Evolutionary conservation across 2,888 invertebrate species (phyloP).

Genomic region (Elegia similella): DNA sequence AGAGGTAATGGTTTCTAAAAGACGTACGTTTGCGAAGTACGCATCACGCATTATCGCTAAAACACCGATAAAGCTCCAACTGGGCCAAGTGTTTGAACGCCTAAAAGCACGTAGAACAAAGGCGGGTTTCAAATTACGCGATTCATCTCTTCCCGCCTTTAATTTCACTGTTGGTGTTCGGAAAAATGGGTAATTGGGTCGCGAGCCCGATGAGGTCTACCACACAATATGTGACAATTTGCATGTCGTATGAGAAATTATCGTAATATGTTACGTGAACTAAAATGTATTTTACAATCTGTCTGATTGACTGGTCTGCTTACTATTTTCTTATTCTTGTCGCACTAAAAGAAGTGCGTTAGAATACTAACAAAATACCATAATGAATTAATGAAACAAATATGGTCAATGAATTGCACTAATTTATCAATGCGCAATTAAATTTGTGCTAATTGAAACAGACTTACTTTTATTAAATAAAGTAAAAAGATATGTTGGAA

Average conservation of each 20-base stretch:
- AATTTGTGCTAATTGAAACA: too few species aligned
- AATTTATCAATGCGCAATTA: too few species aligned
- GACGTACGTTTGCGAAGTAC: slow-evolving; percentile 1
- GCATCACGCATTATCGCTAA: slow-evolving; percentile 18
- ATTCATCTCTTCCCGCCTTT: slow-evolving; percentile 61
- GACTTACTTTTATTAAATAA: too few species aligned
- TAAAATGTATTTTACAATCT: too few species aligned
- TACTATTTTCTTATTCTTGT: too few species aligned
- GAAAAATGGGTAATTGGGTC: slow-evolving; percentile 67
- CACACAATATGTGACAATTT: slow-evolving; percentile 28
- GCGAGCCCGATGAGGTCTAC: slow-evolving; percentile 23
- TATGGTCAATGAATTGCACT: too few species aligned
- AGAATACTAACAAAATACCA: too few species aligned
- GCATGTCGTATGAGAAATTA: not conserved
- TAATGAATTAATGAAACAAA: too few species aligned
- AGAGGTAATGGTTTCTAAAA: slow-evolving; percentile 1
- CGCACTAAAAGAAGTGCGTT: too few species aligned
- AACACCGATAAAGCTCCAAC: slow-evolving; percentile 41
- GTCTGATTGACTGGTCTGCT: too few species aligned
- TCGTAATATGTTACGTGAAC: not conserved
- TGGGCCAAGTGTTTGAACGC: slow-evolving; percentile 33
- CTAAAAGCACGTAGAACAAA: slow-evolving; percentile 54
- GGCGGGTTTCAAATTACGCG: slow-evolving; percentile 67
- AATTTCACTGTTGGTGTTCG: slow-evolving; percentile 58
- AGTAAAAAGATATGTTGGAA: too few species aligned